phyloP scores from a whole-genome alignment of 2,888 invertebrate genomes.

The Resseliella maxima region DNA sequence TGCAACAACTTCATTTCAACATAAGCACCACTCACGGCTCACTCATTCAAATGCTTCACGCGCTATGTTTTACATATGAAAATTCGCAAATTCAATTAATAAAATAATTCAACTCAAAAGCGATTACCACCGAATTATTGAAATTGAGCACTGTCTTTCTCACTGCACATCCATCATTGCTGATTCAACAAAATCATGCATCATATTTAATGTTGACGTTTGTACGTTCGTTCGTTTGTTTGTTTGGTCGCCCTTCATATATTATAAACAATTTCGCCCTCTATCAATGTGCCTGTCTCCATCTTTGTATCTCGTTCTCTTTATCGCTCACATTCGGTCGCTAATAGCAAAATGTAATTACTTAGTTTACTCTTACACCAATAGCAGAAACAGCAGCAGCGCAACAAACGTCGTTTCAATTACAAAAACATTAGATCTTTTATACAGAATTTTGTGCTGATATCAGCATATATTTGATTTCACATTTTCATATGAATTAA shows the following conservation, averaged over 20 bases:
- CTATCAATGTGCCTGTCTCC: too few relatives aligned
- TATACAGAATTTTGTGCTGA: not conserved
- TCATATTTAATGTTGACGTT: constrained; percentile 23
- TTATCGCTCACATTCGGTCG: not conserved
- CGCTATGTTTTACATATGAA: not conserved
- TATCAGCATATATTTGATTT: constrained; percentile 38
- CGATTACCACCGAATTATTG: constrained; percentile 53
- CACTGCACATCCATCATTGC: not conserved
- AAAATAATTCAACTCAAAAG: constrained; percentile 22
- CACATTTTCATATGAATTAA: not conserved
- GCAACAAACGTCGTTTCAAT: not conserved
- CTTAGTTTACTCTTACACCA: not conserved
- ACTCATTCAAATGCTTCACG: not conserved
- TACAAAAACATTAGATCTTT: not conserved
- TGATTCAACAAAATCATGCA: constrained; percentile 34
- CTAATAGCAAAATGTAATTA: constrained; percentile 8
- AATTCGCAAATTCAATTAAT: constrained; percentile 15
- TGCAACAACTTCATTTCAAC: constrained; percentile 29
- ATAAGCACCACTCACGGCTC: not conserved
- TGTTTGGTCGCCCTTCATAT: not conserved
- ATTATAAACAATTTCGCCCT: not conserved
- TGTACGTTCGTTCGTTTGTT: not conserved
- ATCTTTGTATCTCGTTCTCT: too few relatives aligned
- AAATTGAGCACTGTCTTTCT: constrained; percentile 8
- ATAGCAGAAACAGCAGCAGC: too few relatives aligned